Conservation (phyloP, 2,797 vertebrate species). For the Galaxias olidus region DNA sequence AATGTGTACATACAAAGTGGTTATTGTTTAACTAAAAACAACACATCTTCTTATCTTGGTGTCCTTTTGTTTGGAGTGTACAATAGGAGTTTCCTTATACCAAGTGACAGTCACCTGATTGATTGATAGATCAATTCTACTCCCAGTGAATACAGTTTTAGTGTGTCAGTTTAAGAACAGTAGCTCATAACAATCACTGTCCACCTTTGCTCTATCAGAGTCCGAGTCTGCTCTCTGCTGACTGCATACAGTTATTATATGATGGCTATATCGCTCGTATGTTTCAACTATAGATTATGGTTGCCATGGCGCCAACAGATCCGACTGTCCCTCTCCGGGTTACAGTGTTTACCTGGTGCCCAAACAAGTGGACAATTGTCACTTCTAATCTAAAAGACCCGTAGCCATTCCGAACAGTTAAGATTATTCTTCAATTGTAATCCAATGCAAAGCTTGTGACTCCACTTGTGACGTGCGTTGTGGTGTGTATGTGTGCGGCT, state of each 20-base stretch:
- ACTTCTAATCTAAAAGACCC: neutral
- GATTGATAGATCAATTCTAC: too few relatives aligned
- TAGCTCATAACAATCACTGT: too few relatives aligned
- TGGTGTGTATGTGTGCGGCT: neutral
- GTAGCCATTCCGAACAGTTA: neutral
- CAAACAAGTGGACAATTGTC: slow-evolving; percentile 1
- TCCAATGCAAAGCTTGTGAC: slow-evolving; percentile 7
- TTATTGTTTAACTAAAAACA: neutral
- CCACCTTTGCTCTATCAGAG: too few relatives aligned
- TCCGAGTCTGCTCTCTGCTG: too few relatives aligned
- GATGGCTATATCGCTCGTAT: neutral
- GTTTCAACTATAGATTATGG: neutral
- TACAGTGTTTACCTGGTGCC: slow-evolving; percentile 1
- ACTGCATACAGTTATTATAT: neutral
- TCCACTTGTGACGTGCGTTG: neutral
- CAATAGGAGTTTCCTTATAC: too few relatives aligned
- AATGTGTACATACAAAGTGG: slow-evolving; percentile 4
- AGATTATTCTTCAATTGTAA: neutral
- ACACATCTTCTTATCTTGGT: too few relatives aligned
- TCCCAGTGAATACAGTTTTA: too few relatives aligned
- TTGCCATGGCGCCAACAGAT: neutral
- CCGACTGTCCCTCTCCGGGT: neutral
- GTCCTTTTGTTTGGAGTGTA: too few relatives aligned
- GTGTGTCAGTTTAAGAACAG: too few relatives aligned
- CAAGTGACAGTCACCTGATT: too few relatives aligned